Percentiles rank a stretch among this genome's conserved stretches.
phyloP scores from a whole-genome alignment of 2,797 vertebrate species.

The Phalanger gymnotis region DNA sequence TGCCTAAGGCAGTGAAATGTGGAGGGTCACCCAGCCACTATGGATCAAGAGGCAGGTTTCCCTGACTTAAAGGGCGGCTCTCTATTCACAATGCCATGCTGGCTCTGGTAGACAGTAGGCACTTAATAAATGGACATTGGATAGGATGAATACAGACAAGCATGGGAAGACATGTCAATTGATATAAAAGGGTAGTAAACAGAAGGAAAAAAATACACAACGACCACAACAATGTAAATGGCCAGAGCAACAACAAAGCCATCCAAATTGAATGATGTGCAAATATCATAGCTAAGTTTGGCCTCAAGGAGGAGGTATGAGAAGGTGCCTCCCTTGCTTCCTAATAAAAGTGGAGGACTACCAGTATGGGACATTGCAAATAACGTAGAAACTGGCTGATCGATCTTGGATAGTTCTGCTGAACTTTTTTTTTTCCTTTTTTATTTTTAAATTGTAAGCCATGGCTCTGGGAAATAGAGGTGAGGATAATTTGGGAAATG shows the following conservation, averaged over 20 bases:
- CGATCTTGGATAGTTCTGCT: neutral
- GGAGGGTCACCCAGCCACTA: neutral
- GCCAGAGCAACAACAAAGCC: neutral
- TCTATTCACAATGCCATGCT: neutral
- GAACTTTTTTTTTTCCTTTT: neutral
- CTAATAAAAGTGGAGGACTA: neutral
- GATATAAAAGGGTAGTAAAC: neutral
- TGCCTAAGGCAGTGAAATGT: neutral
- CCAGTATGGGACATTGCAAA: neutral
- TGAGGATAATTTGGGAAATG: neutral
- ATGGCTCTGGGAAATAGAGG: neutral
- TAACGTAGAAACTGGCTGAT: neutral
- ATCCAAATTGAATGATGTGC: neutral
- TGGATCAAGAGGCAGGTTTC: neutral
- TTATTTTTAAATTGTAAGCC: neutral
- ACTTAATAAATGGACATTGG: neutral
- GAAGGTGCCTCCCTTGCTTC: neutral
- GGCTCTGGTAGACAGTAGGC: neutral
- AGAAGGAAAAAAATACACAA: neutral
- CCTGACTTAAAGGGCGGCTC: neutral
- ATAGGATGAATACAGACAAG: neutral
- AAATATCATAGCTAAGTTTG: neutral
- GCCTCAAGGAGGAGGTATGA: neutral
- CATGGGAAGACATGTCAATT: neutral
- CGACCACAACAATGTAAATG: neutral